Conservation (phyloP, 2,797 vertebrate species). For the Cuculus canorus region DNA sequence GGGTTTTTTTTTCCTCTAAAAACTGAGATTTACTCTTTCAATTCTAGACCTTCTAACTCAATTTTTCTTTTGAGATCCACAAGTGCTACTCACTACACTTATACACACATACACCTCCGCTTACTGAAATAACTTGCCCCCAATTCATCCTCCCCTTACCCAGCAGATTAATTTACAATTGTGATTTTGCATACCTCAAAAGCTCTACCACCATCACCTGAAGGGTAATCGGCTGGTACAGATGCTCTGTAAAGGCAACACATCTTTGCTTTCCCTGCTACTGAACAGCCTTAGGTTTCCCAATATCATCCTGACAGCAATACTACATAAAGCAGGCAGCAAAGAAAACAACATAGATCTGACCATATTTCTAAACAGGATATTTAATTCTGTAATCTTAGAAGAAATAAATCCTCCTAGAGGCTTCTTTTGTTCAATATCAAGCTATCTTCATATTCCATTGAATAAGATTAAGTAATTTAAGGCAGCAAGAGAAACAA, state of each 20-base stretch:
- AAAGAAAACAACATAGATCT: background rate
- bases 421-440: background rate
- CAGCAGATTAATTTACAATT: background rate
- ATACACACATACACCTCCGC: too few species aligned
- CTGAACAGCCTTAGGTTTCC: background rate
- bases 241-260: background rate
- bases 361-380: background rate
- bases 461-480: background rate
- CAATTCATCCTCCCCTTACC: background rate
- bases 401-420: background rate
- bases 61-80: background rate
- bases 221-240: background rate
- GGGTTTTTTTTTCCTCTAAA: background rate
- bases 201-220: background rate
- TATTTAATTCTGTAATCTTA: background rate
- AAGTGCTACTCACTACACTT: background rate
- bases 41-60: background rate
- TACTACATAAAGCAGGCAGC: background rate
- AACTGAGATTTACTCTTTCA: rapidly evolving
- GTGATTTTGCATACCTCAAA: background rate
- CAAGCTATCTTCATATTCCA: background rate
- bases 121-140: background rate
- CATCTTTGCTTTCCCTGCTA: background rate
- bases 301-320: background rate
- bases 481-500: background rate